Percentiles rank a stretch among this genome's conserved stretches.
These are phyloP conservation scores for Phalloptychus januarius DNA, from an alignment of 2,797 vertebrate species.

Conservation along the genomic window DNA sequence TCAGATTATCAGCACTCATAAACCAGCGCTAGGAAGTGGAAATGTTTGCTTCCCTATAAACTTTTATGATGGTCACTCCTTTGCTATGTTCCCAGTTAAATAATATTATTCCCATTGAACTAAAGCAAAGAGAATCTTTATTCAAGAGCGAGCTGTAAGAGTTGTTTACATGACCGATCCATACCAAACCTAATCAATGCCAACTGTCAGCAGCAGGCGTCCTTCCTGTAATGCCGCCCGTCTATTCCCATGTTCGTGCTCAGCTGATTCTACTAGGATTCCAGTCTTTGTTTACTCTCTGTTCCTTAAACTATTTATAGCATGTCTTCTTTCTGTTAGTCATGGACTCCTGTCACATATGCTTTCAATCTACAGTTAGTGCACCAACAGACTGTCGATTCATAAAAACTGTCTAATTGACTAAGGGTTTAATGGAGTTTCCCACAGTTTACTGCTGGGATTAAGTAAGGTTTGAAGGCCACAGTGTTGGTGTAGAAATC, in stretches of 20 bases:
- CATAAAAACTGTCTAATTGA: slow-evolving; percentile 15
- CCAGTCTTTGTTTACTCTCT: slow-evolving; percentile 10
- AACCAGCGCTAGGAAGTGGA: neutral
- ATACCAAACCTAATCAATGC: slow-evolving; percentile 68
- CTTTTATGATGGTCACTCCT: neutral
- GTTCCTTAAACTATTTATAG: slow-evolving; percentile 29
- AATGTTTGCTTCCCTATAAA: neutral
- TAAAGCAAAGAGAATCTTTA: slow-evolving; percentile 42
- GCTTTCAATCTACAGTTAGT: slow-evolving; percentile 3
- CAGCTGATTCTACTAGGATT: slow-evolving; percentile 16
- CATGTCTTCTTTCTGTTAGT: slow-evolving; percentile 11
- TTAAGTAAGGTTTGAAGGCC: slow-evolving; percentile 9
- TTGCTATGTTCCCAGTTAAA: slow-evolving; percentile 27
- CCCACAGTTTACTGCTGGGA: slow-evolving; percentile 13
- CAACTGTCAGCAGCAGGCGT: slow-evolving; percentile 63
- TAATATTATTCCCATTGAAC: slow-evolving; percentile 56
- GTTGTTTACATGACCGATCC: slow-evolving; percentile 56
- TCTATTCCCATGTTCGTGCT: slow-evolving; percentile 19
- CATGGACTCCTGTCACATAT: neutral
- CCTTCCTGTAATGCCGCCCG: slow-evolving; percentile 28
- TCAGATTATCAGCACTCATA: slow-evolving; percentile 34
- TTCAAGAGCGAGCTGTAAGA: slow-evolving; percentile 50
- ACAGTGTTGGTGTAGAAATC: neutral
- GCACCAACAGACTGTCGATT: slow-evolving; percentile 18
- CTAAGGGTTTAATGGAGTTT: slow-evolving; percentile 24